These are phyloP conservation scores for Diuraphis noxia DNA, from an alignment of 1,140 invertebrate species.

Conservation along the genomic window DNA sequence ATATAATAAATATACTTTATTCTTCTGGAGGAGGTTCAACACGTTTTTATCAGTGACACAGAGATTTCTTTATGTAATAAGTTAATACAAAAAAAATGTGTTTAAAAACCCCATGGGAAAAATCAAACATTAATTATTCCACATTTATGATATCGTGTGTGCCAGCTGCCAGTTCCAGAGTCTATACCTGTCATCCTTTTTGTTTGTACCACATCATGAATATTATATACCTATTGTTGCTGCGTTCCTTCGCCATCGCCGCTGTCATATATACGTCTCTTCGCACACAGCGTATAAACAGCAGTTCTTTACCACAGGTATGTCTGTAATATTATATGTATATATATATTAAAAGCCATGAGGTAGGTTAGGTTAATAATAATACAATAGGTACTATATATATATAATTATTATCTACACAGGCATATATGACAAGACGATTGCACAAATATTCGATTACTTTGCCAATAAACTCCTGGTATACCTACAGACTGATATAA, in stretches of 20 bases:
- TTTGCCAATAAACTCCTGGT: neutral
- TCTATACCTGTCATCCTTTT: slow-evolving; percentile 32
- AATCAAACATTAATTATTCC: slow-evolving; percentile 32
- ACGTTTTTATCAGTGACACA: neutral
- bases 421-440: neutral
- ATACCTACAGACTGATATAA: neutral
- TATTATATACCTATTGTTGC: neutral
- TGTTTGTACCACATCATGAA: neutral
- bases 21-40: neutral
- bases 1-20: neutral
- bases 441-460: neutral
- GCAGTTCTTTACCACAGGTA: neutral
- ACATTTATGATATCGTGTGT: slow-evolving; percentile 1
- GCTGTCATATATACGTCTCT: neutral
- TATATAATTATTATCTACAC: neutral
- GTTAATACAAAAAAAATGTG: neutral
- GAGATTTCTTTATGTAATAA: neutral
- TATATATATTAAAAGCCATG: neutral
- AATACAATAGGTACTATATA: neutral
- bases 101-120: slow-evolving; percentile 6
- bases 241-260: neutral
- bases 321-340: neutral
- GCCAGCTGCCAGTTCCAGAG: neutral
- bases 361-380: no score
- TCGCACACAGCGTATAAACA: neutral